Conservation (phyloP, 2,113 vertebrate genomes). For the Mesembrinibis cayennensis region DNA sequence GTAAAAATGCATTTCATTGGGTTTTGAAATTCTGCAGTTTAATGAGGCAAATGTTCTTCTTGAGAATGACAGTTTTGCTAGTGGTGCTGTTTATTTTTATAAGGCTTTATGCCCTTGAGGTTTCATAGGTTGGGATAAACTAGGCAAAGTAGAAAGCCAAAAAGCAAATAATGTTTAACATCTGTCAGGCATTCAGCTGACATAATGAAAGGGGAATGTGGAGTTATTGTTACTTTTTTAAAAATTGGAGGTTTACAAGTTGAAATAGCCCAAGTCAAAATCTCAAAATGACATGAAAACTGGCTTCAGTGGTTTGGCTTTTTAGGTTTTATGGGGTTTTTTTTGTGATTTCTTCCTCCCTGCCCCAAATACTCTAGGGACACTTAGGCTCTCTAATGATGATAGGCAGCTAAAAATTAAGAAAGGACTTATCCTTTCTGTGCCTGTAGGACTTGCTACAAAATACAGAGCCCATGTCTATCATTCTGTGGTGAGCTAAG, state of each 20-base stretch:
- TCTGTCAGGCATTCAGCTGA: neutral
- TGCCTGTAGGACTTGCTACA: neutral
- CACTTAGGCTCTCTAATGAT: neutral
- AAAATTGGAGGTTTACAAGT: neutral
- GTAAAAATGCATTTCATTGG: neutral
- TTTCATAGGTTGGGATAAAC: neutral
- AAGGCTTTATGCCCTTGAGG: slow-evolving; percentile 14
- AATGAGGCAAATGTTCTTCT: slow-evolving; percentile 29
- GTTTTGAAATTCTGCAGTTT: slow-evolving; percentile 27
- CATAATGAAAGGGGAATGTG: neutral
- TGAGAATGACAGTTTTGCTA: slow-evolving; percentile 12
- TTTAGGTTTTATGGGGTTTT: rapidly evolving
- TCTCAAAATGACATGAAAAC: neutral
- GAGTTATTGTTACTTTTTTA: neutral
- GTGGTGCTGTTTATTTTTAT: slow-evolving; percentile 31
- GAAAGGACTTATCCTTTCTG: neutral
- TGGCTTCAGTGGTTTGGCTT: neutral
- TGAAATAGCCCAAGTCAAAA: neutral
- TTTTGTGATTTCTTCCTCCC: neutral
- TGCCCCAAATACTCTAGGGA: neutral
- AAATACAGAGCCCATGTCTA: neutral
- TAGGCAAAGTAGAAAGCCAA: slow-evolving; percentile 20
- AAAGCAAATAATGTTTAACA: slow-evolving; percentile 23
- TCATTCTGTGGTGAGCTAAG: neutral
- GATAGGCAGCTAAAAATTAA: neutral